Evolutionary conservation across 2,797 vertebrate genomes (phyloP).

Genomic region (Gymnopithys bicolor): DNA sequence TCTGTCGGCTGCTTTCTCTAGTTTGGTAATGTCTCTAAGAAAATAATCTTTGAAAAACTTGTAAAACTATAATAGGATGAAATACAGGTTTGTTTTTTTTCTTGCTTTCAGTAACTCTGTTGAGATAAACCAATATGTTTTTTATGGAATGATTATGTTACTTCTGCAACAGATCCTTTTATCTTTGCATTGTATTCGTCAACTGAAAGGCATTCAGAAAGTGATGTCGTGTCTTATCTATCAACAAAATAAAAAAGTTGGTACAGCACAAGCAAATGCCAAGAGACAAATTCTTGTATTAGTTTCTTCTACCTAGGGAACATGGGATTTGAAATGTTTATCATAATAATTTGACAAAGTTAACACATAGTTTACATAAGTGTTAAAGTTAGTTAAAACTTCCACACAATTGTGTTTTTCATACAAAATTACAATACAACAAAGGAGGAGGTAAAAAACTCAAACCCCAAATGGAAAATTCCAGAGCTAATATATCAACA

Average conservation of each 20-base stretch:
- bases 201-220: neutral
- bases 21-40: neutral
- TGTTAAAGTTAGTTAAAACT: neutral
- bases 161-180: neutral
- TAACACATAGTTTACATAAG: fast-evolving
- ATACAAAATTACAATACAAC: neutral
- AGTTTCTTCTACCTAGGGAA: neutral
- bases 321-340: neutral
- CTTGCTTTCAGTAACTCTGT: neutral
- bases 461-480: fast-evolving
- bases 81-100: neutral
- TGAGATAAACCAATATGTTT: fast-evolving
- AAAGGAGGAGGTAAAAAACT: neutral
- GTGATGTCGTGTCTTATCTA: neutral
- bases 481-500: neutral
- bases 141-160: fast-evolving
- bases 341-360: neutral
- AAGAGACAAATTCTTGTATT: neutral
- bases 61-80: neutral
- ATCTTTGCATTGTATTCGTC: neutral
- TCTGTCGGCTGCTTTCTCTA: neutral
- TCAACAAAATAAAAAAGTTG: neutral
- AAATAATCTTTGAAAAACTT: neutral
- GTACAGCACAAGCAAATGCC: neutral
- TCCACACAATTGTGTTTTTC: neutral